Evolutionary conservation across 30 jellyfish, hydroid and myxozoan genomes (phyloP), one percentile per base, ranked within the genome.

Genomic region (Hydractinia echinata): DNA sequence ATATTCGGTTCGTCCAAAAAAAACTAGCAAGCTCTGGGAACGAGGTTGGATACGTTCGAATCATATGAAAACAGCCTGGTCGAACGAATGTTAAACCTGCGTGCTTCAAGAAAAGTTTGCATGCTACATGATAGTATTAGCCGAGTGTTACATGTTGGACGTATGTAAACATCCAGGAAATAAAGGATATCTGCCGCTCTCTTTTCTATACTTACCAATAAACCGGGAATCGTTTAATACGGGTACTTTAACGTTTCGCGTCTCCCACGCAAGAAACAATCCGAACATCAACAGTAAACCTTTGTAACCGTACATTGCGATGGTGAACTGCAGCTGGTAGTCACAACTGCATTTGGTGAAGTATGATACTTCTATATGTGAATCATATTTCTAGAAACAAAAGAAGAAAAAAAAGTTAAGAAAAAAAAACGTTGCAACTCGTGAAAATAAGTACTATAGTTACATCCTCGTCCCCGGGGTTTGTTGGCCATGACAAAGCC

Each of bases 261-360:
- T 89, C 19, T 89, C 96, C 96, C 96, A 89, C 13, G 96, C 96
- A 50, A 89, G 77, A 61, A 89, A 89, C 82, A 89, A 76, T 4
- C 96, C 96, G 62, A 89, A 85, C 61, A 89, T 18, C 6, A 89
- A 85, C 7, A 89, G 82, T 20, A 89, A 67, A 16, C 95, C 96
- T 80, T 88, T 88, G 77, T 88, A 88, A 8, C 93, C 93, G 55
- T 81, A 30, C 8, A 84, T 81, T 48, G 89, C 81, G 4, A 87
- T 73, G 8, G 96, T 72, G 84, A 88, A 88, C 79, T 88, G 80
- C 54, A 79, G 55, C 7, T 83, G 86, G 54, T 53, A 82, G 30
- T 72, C 76, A 13, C 92, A 81, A 52, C 89, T 52, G 66, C 96
- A 88, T 67, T 83, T 89, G 77, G 77, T 73, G 44, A 77, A 79